Percentiles rank a stretch among this genome's conserved stretches.
phyloP scores from a whole-genome alignment of 1,140 invertebrate species.

The Lepidurus packardi region DNA sequence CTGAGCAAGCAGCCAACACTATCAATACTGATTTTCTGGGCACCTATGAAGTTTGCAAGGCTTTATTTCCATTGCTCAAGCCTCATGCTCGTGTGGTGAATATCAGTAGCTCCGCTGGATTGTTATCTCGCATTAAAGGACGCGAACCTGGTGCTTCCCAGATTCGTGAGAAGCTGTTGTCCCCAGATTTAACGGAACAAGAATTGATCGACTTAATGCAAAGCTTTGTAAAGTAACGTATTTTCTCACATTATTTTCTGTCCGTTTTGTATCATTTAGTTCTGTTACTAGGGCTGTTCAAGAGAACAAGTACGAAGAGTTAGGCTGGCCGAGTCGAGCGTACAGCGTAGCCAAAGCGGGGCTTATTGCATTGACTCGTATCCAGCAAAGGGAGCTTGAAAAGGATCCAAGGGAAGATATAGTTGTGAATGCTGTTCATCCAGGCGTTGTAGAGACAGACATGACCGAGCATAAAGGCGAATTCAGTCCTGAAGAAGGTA shows the following conservation, averaged over 20 bases:
- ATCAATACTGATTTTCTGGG: slow-evolving; percentile 63
- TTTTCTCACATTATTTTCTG: neutral
- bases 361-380: slow-evolving; percentile 53
- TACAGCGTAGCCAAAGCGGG: slow-evolving; percentile 65
- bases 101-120: slow-evolving; percentile 62
- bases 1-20: slow-evolving; percentile 63
- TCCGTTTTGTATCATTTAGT: neutral
- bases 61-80: slow-evolving; percentile 61
- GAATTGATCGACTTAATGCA: slow-evolving; percentile 56
- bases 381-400: slow-evolving; percentile 59
- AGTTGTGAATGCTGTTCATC: slow-evolving; percentile 61
- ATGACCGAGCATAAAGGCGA: slow-evolving; percentile 63
- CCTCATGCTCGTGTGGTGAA: slow-evolving; percentile 65
- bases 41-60: slow-evolving; percentile 56
- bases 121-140: slow-evolving; percentile 51
- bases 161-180: slow-evolving; percentile 47
- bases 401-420: slow-evolving; percentile 48
- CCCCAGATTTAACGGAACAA: slow-evolving; percentile 51
- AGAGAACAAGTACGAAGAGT: slow-evolving; percentile 46
- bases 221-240: slow-evolving; percentile 57
- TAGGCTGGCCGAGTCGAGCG: slow-evolving; percentile 58
- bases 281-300: slow-evolving; percentile 50
- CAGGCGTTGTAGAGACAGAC: slow-evolving; percentile 65
- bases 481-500: slow-evolving; percentile 60
- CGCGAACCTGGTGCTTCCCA: slow-evolving; percentile 42